These are phyloP conservation scores for Pangasius mekongensis DNA, from an alignment of 2,797 vertebrate genomes.

Conservation along the genomic window DNA sequence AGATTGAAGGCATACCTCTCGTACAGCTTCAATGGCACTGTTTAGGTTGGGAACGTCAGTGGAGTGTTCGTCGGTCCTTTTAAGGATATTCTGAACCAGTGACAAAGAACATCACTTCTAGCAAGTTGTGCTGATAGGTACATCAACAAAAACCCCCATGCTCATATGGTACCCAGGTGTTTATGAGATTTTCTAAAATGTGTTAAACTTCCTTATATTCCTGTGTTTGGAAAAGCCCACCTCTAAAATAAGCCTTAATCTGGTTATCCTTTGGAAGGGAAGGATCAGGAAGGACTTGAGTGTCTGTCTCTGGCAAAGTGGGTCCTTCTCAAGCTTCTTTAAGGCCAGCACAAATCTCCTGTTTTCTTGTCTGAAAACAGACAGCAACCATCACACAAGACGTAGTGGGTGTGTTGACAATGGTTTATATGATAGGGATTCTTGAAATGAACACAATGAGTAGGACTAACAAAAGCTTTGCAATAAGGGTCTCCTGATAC, in stretches of 20 bases:
- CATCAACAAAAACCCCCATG: background rate
- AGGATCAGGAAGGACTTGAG: conserved; percentile 83
- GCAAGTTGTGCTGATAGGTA: background rate
- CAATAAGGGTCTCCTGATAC: conserved; percentile 80
- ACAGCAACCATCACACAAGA: background rate
- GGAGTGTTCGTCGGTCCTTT: conserved; percentile 59
- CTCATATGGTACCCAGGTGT: background rate
- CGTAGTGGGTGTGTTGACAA: background rate
- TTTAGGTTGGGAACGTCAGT: conserved; percentile 60
- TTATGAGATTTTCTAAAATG: background rate
- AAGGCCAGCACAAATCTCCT: conserved; percentile 68
- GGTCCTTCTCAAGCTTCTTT: conserved; percentile 75
- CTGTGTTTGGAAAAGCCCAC: conserved; percentile 57
- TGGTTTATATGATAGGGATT: background rate
- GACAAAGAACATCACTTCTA: background rate
- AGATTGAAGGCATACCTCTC: conserved; percentile 66
- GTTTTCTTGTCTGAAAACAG: conserved; percentile 69
- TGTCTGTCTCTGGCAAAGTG: conserved; percentile 75
- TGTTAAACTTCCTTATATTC: background rate
- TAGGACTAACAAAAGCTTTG: conserved; percentile 74
- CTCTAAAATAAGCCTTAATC: conserved; percentile 80
- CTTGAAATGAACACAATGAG: background rate
- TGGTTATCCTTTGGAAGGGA: conserved; percentile 84
- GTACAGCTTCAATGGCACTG: conserved; percentile 69
- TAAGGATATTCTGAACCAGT: conserved; percentile 74